Conservation (phyloP, 2,888 invertebrate genomes). For the Reticulitermes lucifugus region DNA sequence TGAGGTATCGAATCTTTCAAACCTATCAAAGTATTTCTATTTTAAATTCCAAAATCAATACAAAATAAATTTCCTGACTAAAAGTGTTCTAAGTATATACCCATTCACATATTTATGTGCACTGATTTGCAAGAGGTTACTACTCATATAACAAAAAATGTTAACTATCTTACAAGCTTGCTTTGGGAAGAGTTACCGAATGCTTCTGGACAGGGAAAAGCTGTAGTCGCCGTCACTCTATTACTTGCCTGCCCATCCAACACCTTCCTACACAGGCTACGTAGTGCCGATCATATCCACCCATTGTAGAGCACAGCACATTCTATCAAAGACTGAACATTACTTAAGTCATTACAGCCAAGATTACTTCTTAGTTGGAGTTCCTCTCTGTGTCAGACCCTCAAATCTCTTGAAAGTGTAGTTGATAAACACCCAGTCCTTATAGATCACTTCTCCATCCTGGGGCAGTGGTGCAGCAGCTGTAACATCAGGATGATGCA, state of each 20-base stretch:
- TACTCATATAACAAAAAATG: background rate
- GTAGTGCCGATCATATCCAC: background rate
- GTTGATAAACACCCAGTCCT: conserved; percentile 99
- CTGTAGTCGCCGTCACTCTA: background rate
- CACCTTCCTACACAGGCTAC: background rate
- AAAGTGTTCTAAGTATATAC: background rate
- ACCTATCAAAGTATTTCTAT: conserved; percentile 3
- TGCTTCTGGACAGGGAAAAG: conserved; percentile 38
- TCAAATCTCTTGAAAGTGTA: conserved; percentile 99
- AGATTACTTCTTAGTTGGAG: conserved; percentile 80
- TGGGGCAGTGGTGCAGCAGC: conserved; percentile 89
- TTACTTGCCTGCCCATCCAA: background rate
- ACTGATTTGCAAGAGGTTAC: conserved; percentile 18
- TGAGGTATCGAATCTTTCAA: background rate
- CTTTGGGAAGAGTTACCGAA: conserved; percentile 21
- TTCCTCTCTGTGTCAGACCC: conserved; percentile 92
- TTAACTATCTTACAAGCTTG: conserved; percentile 17
- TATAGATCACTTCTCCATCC: conserved; percentile 91
- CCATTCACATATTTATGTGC: background rate
- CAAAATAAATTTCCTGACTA: conserved; percentile 8
- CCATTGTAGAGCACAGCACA: conserved; percentile 1
- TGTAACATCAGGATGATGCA: conserved; percentile 61
- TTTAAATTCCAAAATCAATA: conserved; percentile 31
- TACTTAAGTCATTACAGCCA: conserved; percentile 44
- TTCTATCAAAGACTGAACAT: background rate